These are phyloP conservation scores for Brenthis ino DNA, from an alignment of 2,888 invertebrate species.

Conservation along the genomic window DNA sequence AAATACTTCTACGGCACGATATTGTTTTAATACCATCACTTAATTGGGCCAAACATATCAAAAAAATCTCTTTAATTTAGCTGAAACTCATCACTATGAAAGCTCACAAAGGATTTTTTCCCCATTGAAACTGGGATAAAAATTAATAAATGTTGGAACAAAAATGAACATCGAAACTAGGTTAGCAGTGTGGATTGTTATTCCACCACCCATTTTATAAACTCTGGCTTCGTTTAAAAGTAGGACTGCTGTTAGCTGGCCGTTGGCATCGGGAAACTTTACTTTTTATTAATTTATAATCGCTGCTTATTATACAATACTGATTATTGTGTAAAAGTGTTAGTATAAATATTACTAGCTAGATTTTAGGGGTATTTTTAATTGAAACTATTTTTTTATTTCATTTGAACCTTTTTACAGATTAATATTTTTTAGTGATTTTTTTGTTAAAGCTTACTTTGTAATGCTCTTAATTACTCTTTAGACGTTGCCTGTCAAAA, in stretches of 20 bases:
- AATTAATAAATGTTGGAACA: constrained; percentile 19
- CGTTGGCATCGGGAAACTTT: constrained; percentile 14
- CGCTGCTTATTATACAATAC: neutral
- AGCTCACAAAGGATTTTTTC: constrained; percentile 13
- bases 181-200: constrained; percentile 26
- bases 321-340: neutral
- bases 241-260: constrained; percentile 20
- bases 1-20: neutral
- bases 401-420: too few species aligned
- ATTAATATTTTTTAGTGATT: too few species aligned
- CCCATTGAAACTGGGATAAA: constrained; percentile 7
- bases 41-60: too few species aligned
- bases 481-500: too few species aligned
- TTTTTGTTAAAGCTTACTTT: too few species aligned
- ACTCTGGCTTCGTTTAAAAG: constrained; percentile 24
- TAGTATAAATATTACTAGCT: neutral
- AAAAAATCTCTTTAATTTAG: neutral
- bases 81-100: neutral
- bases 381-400: neutral
- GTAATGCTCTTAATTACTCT: too few species aligned
- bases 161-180: constrained; percentile 31
- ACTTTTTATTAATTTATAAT: constrained; percentile 18
- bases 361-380: neutral
- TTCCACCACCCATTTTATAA: constrained; percentile 24
- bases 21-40: neutral